Base-by-base conservation (phyloP, 2,888 invertebrate species). In the Octonoba sinensis region DNA sequence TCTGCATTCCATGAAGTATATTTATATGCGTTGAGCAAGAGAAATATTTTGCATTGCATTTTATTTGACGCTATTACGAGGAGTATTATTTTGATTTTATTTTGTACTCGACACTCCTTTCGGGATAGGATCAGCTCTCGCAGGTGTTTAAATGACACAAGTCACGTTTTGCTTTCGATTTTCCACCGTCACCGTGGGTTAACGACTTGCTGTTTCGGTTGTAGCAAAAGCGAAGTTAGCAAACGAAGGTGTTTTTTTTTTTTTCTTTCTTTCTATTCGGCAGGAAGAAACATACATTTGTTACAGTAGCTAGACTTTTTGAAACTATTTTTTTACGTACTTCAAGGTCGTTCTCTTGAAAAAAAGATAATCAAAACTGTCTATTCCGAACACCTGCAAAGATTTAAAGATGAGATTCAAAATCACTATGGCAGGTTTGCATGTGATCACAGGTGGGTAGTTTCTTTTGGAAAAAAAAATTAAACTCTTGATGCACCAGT, bases 91-190 rank as follows among this genome's bases (percentile, higher is more conserved):
- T 67, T 49, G 27, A 62, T 64, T 57, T 66, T 75, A 56, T 77
- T 77, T 69, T 70, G 27, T 46, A 24, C 15, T 64, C 20, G 27
- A 70, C 69, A 70, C 69, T 60, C 51, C 77, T 69, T 56, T 60
- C 73, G 11, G 65, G 65, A 49, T 47, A 65, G 49, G 65, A 36
- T 65, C 47, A 16, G 62, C 56, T n/a, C 56, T 77, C 36, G 62
- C 70, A 77, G 77, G 77, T 70, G 70, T 77, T 70, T 56, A 56
- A 77, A 65, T 62, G 77, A 77, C 67, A 77, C 76, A 76, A 49
- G 67, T 76, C 60, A 62, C 65, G 59, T 44, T 62, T 46, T 62
- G 36, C 36, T 36, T 36, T 36, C 36, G 36, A 36, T 47, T 64
- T 66, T 49, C 62, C 36, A 16, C 36, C 36, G 36, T 51, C 27